Percentiles rank a stretch among this genome's conserved stretches.
Evolutionary conservation across 2,113 vertebrate species (phyloP).

Genomic region (Galemys pyrenaicus): DNA sequence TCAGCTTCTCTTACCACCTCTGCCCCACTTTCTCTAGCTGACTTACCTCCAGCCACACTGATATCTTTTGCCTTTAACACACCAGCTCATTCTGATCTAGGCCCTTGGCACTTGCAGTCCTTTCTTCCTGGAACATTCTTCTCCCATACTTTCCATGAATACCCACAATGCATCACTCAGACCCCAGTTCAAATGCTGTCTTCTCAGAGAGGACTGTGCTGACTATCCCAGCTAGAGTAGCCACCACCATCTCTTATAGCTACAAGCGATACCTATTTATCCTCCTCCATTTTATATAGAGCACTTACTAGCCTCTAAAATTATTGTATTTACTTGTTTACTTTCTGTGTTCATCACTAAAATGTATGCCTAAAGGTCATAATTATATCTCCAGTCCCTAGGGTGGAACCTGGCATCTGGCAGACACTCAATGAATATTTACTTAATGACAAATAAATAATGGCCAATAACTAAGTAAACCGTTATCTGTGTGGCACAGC

Average conservation of each 20-base stretch:
- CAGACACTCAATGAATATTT: not conserved
- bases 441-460: not conserved
- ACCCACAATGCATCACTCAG: not conserved
- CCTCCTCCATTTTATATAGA: not conserved
- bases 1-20: not conserved
- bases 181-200: not conserved
- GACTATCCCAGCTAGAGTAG: not conserved
- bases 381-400: not conserved
- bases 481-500: too few relatives aligned
- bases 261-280: too few relatives aligned
- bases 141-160: not conserved
- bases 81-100: not conserved
- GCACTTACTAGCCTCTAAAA: not conserved
- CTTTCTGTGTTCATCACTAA: not conserved
- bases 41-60: not conserved
- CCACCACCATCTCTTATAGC: not conserved
- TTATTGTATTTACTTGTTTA: not conserved
- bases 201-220: not conserved
- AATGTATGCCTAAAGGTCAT: not conserved
- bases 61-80: not conserved
- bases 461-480: not conserved
- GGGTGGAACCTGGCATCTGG: not conserved
- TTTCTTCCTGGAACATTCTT: not conserved
- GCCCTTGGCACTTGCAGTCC: not conserved
- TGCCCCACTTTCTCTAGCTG: not conserved